Evolutionary conservation across 2,888 invertebrate genomes (phyloP).

Genomic region (Hyposoter dolosus): DNA sequence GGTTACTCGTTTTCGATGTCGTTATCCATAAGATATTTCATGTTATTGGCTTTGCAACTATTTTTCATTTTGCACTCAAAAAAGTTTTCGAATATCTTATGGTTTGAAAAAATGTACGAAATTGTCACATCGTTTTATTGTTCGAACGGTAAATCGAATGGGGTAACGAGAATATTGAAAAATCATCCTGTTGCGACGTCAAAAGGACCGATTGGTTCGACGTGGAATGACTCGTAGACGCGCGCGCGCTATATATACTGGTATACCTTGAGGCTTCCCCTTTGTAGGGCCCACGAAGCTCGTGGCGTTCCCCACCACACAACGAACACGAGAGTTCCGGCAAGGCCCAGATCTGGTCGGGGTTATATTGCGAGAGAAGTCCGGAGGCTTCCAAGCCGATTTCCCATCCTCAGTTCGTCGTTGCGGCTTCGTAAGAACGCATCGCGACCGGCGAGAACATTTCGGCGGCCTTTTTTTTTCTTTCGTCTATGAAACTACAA

Average conservation of each 20-base stretch:
- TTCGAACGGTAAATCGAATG: not conserved
- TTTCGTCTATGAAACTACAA: not conserved
- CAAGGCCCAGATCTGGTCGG: conserved; percentile 62
- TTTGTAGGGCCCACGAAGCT: conserved; percentile 40
- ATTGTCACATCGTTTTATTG: not conserved
- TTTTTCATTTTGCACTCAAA: not conserved
- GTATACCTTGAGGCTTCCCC: conserved; percentile 54
- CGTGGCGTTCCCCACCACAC: conserved; percentile 43
- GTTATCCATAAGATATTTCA: not conserved
- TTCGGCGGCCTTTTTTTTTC: not conserved
- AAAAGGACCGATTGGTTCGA: not conserved
- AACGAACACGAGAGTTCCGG: conserved; percentile 55
- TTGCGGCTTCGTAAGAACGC: conserved; percentile 69
- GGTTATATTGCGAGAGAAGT: conserved; percentile 58
- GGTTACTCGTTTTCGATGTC: not conserved
- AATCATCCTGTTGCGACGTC: not conserved
- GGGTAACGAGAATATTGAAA: not conserved
- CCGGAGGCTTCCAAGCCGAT: conserved; percentile 64
- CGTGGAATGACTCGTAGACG: conserved; percentile 18
- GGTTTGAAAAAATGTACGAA: not conserved
- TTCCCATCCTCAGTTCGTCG: conserved; percentile 73
- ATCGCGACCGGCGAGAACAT: conserved; percentile 42
- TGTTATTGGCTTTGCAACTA: not conserved
- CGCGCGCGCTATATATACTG: not conserved
- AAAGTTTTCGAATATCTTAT: not conserved